Evolutionary conservation across 2,113 vertebrate species (phyloP), one percentile per base, ranked within the genome.

Genomic region (Scolopax mira): DNA sequence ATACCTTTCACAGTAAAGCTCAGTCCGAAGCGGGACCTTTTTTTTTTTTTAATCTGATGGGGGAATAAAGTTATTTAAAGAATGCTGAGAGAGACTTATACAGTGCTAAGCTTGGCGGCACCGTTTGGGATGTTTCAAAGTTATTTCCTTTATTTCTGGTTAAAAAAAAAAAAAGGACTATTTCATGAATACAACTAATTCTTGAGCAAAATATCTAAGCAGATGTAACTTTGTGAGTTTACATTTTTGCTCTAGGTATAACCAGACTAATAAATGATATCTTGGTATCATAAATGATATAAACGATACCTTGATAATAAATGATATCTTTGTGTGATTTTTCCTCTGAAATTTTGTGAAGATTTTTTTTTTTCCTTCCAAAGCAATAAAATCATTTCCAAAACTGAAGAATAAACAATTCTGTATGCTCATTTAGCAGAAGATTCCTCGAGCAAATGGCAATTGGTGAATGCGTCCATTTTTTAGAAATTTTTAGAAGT

Each of bases 381-480:
- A 66, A 71, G 35, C 14, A 41, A 35, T 18, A 16, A 48, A 54
- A 39, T 14, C 0, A 37, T 49, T 93, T 60, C 25, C 3, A 54
- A 69, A 82, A 61, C 62, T 22, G 16, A 75, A 51, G 44, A 87
- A n/a, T 11, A 48, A 88, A 30, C 27, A 24, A 18, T 54, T 21
- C 27, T 31, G 10, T 6, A 1, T 52, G 24, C 7, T 77, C 9
- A 7, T 77, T 66, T 41, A 55, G 9, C 37, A 84, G 61, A 33
- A 10, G 49, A 13, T 54, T 79, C n/a, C 37, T 27, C 22, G 17
- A 24, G 18, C 3, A 6, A 42, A 6, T 78, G 92, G 89, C 55
- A 61, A 23, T 19, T 25, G 7, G 5, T 15, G 2, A 81, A 49
- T n/a, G 41, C 7, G 4, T 6, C 0, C 1, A 1, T n/a, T 31